Base-by-base conservation (phyloP, 2,797 vertebrate species). In the Aeoliscus strigatus region DNA sequence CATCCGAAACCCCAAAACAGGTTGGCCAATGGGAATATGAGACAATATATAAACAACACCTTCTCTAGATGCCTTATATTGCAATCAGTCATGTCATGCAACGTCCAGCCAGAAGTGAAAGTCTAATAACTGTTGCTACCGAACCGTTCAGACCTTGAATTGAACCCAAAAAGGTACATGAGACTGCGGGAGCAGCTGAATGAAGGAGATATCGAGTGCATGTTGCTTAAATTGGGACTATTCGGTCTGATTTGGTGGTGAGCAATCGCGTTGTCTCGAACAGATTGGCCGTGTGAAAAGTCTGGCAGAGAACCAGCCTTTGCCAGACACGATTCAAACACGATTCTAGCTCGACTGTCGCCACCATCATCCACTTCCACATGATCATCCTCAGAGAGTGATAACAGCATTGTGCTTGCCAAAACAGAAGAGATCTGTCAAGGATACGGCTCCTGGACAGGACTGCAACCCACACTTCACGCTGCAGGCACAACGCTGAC, bases 351-450 rank as follows among this genome's bases (percentile, higher is more conserved):
- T n/a, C n/a, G n/a, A n/a, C n/a, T n/a, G n/a, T n/a, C n/a, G n/a
- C n/a, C n/a, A n/a, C n/a, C n/a, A n/a, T n/a, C n/a, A n/a, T n/a
- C n/a, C 18, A 37, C 18, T 4, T 10, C 36, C 30, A 21, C 48
- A 51, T 41, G 34, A 46, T 56, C 41, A 44, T 60, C 45, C 49
- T 45, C 40, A 39, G n/a, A 14, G 14, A 28, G n/a, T 16, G 18
- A 36, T 50, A 41, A 58, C 14, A 14, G 27, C 24, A 27, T 42
- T 37, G 55, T 2, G 12, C 34, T 42, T 37, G 49, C 34, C 27
- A 25, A 65, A 62, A 50, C 36, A 56, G 60, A 66, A 54, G 37
- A 38, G 33, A 9, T 27, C 48, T 50, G 43, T 71, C 63, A 62
- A 8, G 39, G 30, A 60, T 39, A 59, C 31, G 32, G 37, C 53